Conservation (phyloP, 2,888 invertebrate genomes). For the Epinotia bilunana region DNA sequence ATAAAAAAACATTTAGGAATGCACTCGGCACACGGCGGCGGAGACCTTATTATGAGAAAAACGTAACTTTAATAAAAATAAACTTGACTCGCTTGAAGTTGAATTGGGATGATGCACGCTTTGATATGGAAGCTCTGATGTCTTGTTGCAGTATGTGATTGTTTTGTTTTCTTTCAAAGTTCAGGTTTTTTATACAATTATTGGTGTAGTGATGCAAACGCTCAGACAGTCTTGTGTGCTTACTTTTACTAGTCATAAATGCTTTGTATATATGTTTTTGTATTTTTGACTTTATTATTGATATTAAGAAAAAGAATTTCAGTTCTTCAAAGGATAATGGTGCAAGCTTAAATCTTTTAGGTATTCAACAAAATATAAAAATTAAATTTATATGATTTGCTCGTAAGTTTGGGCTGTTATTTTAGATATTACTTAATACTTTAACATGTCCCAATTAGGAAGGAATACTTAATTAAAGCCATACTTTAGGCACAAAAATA, state of each 20-base stretch:
- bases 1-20: conserved; percentile 66
- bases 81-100: conserved; percentile 46
- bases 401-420: conserved; percentile 60
- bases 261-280: conserved; percentile 77
- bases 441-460: not conserved
- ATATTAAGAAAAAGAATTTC: conserved; percentile 69
- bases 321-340: conserved; percentile 61
- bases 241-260: conserved; percentile 82
- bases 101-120: not conserved
- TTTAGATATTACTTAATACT: conserved; percentile 45
- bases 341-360: conserved; percentile 63
- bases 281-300: conserved; percentile 69
- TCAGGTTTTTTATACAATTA: conserved; percentile 67
- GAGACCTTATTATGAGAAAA: conserved; percentile 77
- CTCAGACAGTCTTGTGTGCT: conserved; percentile 67
- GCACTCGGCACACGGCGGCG: conserved; percentile 77
- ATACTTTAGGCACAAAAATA: too few relatives aligned
- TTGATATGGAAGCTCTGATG: conserved; percentile 13
- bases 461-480: not conserved
- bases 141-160: conserved; percentile 14
- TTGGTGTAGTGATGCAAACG: conserved; percentile 58
- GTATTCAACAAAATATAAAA: conserved; percentile 61
- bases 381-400: conserved; percentile 69
- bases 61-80: conserved; percentile 55
- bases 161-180: conserved; percentile 22